These are phyloP conservation scores for Antechinus stuartii DNA, from an alignment of 2,113 vertebrate species.

Conservation along the genomic window DNA sequence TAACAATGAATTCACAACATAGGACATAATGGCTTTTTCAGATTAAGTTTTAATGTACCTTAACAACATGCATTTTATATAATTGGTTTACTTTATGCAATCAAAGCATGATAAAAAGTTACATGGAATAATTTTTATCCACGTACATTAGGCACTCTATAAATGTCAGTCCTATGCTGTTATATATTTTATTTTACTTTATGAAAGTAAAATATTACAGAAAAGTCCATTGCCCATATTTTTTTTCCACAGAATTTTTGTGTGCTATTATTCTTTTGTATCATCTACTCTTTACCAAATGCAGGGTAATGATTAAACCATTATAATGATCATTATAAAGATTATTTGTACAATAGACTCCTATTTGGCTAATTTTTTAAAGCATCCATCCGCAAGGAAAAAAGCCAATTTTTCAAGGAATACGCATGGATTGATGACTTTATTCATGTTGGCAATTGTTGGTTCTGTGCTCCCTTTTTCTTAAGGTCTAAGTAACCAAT, in stretches of 20 bases:
- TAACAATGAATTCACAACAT: slow-evolving; percentile 2
- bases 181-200: background rate
- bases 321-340: background rate
- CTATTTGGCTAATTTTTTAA: background rate
- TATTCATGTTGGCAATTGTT: background rate
- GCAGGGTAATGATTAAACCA: background rate
- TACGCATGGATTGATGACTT: background rate
- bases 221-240: background rate
- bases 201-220: background rate
- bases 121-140: slow-evolving; percentile 11
- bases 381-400: background rate
- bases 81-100: slow-evolving; percentile 37
- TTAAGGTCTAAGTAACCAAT: background rate
- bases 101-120: slow-evolving; percentile 19
- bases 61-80: slow-evolving; percentile 53
- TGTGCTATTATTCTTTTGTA: background rate
- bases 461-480: background rate
- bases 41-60: slow-evolving; percentile 64
- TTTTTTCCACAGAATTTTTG: background rate
- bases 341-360: background rate
- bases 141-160: slow-evolving; percentile 28
- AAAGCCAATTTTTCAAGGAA: background rate
- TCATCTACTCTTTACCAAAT: background rate
- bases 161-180: slow-evolving; percentile 13
- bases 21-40: slow-evolving; percentile 1